Base-by-base conservation (phyloP, 2,113 vertebrate species). In the Mola mola region DNA sequence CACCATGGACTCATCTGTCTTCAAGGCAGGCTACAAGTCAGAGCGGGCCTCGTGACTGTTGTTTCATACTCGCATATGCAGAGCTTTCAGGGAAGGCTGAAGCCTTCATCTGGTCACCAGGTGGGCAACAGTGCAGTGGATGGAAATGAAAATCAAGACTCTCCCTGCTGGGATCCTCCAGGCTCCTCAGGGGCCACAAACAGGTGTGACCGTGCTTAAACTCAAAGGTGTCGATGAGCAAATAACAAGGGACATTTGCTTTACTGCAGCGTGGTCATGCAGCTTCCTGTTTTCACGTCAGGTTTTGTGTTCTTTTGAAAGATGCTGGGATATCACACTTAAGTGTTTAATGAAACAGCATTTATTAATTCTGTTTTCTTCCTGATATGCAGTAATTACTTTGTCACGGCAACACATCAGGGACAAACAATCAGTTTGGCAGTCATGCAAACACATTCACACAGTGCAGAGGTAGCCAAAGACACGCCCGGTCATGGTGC, bases 1-100 rank as follows among this genome's bases (percentile, higher is more conserved):
- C 70, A 34, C 69, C 79, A 53, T 58, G 53, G 59, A 63, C 78
- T 84, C 87, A 90, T 91, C 75, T 31, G 71, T 91, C 89, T 87
- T 88, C 40, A 58, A 78, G 78, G 84, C 84, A 83, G 59, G 50
- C 72, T 28, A 24, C 21, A 72, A 67, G 71, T 62, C 8, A 65
- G 65, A 65, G 46, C 70, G 61, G n/a, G 42, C 51, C 21, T 66
- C 15, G 12, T 12, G 31, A 43, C 43, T 12, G 24, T 68, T 56
- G 53, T 60, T 25, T 72, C 38, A 29, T 19, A 44, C 65, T 69
- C 52, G 64, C 66, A 81, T 78, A 72, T 72, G 68, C 74, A 77
- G 63, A 63, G 42, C 57, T 46, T 36, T 3, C n/a, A 46, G 29
- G 49, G 38, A 38, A 65, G n/a, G 29, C 52, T 64, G 60, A 53